These are phyloP conservation scores for Eleutherodactylus coqui DNA, from an alignment of 2,797 vertebrate species.

Conservation along the genomic window DNA sequence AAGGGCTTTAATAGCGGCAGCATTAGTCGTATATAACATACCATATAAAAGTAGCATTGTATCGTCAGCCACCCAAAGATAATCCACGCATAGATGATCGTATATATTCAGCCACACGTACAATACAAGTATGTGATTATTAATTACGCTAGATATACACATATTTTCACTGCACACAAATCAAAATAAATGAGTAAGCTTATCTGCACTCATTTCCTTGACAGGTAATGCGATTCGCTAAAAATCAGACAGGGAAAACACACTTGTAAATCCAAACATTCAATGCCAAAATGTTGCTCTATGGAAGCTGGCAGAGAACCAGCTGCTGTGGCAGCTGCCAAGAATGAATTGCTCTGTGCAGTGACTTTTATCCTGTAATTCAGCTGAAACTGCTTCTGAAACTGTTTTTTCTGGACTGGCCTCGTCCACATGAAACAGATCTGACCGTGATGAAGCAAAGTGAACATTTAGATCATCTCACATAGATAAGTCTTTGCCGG, in stretches of 20 bases:
- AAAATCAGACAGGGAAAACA: slow-evolving; percentile 56
- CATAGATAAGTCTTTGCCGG: slow-evolving; percentile 47
- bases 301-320: slow-evolving; percentile 47
- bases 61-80: slow-evolving; percentile 12
- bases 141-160: slow-evolving; percentile 43
- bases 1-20: too few species aligned
- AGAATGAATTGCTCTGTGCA: slow-evolving; percentile 58
- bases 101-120: slow-evolving; percentile 4
- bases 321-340: slow-evolving; percentile 43
- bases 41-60: background rate
- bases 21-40: background rate
- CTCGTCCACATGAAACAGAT: slow-evolving; percentile 53
- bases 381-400: slow-evolving; percentile 60
- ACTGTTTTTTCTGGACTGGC: slow-evolving; percentile 52
- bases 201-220: slow-evolving; percentile 55
- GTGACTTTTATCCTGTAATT: slow-evolving; percentile 58
- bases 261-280: slow-evolving; percentile 49
- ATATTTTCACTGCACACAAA: slow-evolving; percentile 44
- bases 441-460: slow-evolving; percentile 44
- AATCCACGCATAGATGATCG: background rate
- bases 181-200: slow-evolving; percentile 49
- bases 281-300: slow-evolving; percentile 61
- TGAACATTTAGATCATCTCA: slow-evolving; percentile 53
- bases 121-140: slow-evolving; percentile 34
- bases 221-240: slow-evolving; percentile 53